Conservation (phyloP, 2,113 vertebrate genomes). For the Megaleporinus macrocephalus region DNA sequence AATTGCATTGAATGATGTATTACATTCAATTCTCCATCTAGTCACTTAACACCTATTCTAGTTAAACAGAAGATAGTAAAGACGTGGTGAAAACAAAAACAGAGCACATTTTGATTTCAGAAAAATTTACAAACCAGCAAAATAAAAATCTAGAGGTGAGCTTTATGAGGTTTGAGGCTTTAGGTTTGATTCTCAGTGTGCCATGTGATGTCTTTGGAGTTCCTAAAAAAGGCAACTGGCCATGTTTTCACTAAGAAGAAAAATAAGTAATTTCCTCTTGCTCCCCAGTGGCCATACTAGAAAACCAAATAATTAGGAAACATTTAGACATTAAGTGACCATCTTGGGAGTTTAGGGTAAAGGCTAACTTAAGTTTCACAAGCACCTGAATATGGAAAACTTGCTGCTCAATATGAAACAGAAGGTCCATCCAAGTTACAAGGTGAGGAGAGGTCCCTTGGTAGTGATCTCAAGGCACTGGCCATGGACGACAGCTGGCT, state of each 20-base stretch:
- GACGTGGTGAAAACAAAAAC: background rate
- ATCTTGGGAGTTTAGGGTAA: background rate
- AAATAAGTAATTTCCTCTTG: background rate
- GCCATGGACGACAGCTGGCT: background rate
- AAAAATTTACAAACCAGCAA: background rate
- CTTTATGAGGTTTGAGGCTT: background rate
- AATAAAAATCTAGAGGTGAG: background rate
- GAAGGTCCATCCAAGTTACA: background rate
- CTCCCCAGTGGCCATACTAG: background rate
- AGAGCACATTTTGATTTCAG: background rate
- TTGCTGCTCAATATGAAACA: background rate
- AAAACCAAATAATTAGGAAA: background rate
- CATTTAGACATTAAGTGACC: background rate
- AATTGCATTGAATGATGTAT: background rate
- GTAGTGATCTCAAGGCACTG: slow-evolving; percentile 3
- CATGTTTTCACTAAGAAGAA: background rate
- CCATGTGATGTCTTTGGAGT: background rate
- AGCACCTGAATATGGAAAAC: background rate
- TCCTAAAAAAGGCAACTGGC: background rate
- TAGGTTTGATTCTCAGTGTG: background rate
- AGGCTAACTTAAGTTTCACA: slow-evolving; percentile 1
- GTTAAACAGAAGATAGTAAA: too few species aligned
- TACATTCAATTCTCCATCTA: too few species aligned
- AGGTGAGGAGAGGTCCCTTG: background rate
- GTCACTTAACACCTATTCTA: too few species aligned